These are phyloP conservation scores for Luidia sarsii DNA, from an alignment of 53 echinoderm and acorn worm genomes.

Conservation along the genomic window DNA sequence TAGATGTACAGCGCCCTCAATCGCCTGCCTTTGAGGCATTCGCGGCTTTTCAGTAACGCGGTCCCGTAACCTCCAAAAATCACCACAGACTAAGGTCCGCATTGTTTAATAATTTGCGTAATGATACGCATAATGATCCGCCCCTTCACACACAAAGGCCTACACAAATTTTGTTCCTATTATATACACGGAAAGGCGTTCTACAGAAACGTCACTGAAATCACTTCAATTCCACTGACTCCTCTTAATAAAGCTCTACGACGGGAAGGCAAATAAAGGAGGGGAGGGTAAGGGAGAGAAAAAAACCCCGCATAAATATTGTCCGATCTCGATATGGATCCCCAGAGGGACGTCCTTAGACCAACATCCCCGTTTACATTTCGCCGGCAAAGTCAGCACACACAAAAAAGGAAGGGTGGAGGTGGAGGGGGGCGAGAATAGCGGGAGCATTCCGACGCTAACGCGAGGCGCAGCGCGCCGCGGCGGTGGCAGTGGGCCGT, in stretches of 20 bases:
- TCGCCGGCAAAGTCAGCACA: slow-evolving; percentile 15
- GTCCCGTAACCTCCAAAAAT: too few relatives aligned
- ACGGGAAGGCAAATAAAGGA: neutral
- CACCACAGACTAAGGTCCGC: too few relatives aligned
- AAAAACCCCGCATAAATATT: slow-evolving; percentile 1
- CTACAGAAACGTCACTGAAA: neutral
- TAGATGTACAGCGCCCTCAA: too few relatives aligned
- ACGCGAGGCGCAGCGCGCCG: neutral
- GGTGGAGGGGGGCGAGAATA: too few relatives aligned
- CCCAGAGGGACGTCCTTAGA: slow-evolving; percentile 4
- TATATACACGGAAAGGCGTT: too few relatives aligned
- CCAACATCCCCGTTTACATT: slow-evolving; percentile 20
- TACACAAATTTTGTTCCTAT: too few relatives aligned
- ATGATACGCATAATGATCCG: too few relatives aligned
- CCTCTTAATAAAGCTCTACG: slow-evolving; percentile 32
- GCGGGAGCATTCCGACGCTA: slow-evolving; percentile 33
- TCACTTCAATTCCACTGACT: neutral
- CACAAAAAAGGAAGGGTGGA: neutral
- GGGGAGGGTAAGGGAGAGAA: neutral
- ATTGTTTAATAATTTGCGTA: too few relatives aligned
- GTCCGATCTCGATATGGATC: neutral
- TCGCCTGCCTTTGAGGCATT: too few relatives aligned
- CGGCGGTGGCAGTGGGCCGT: too few relatives aligned
- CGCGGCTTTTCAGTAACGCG: too few relatives aligned
- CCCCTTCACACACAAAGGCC: too few relatives aligned